Conservation (phyloP, 2,113 vertebrate species). For the Ondatra zibethicus region DNA sequence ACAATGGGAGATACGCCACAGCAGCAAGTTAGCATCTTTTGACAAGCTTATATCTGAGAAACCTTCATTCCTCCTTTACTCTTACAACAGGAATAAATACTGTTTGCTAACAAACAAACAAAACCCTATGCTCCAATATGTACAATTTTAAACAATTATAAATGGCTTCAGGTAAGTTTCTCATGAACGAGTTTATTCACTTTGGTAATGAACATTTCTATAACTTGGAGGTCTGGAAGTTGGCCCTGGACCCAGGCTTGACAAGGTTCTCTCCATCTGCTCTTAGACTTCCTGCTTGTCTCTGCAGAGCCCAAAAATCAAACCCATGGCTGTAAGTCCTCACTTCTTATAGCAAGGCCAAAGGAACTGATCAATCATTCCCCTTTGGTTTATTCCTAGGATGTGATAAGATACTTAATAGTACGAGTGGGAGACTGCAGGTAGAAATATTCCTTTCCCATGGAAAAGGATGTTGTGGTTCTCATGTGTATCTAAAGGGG, state of each 20-base stretch:
- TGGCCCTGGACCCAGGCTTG: neutral
- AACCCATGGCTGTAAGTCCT: neutral
- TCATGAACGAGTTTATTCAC: neutral
- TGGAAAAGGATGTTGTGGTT: neutral
- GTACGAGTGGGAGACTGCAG: neutral
- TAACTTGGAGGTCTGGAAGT: neutral
- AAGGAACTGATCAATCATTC: neutral
- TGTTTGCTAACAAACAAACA: neutral
- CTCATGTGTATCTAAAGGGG: neutral
- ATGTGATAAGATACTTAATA: neutral
- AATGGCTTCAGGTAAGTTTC: neutral
- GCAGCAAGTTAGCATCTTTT: slow-evolving; percentile 34
- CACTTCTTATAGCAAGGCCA: neutral
- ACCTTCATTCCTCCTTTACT: neutral
- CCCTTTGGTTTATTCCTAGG: neutral
- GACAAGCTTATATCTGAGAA: neutral
- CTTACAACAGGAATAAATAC: slow-evolving; percentile 39
- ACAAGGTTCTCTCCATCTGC: neutral
- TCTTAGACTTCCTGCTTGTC: slow-evolving; percentile 37
- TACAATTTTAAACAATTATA: slow-evolving; percentile 19
- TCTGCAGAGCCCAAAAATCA: slow-evolving; percentile 7
- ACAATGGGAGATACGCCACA: neutral
- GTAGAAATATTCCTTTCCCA: slow-evolving; percentile 3
- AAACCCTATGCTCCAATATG: slow-evolving; percentile 10
- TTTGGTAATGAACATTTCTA: slow-evolving; percentile 45